Percentiles rank a stretch among this genome's conserved stretches.
Evolutionary conservation across 2,797 vertebrate genomes (phyloP).

Genomic region (Tenualosa ilisha): DNA sequence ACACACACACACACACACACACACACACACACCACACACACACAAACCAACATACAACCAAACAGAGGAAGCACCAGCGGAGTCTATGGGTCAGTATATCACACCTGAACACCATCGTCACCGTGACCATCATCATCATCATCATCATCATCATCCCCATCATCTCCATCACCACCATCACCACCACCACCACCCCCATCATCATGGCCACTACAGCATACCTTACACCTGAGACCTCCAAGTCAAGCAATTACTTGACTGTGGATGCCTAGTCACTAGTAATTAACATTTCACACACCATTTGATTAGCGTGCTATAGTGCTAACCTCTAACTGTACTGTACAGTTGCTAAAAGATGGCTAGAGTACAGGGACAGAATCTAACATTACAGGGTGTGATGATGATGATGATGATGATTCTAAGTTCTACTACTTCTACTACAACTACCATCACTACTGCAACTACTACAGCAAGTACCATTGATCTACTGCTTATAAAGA

Average conservation of each 20-base stretch:
- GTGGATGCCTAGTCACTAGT: neutral
- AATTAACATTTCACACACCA: neutral
- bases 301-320: neutral
- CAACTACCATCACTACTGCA: neutral
- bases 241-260: neutral
- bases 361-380: neutral
- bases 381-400: neutral
- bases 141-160: slow-evolving; percentile 38
- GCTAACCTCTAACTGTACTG: neutral
- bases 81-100: slow-evolving; percentile 22
- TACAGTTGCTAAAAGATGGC: neutral
- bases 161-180: slow-evolving; percentile 35
- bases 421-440: neutral
- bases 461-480: slow-evolving; percentile 16
- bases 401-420: slow-evolving; percentile 4
- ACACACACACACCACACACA: neutral
- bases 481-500: slow-evolving; percentile 1
- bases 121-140: slow-evolving; percentile 12
- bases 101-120: slow-evolving; percentile 45
- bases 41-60: slow-evolving; percentile 47
- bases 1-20: slow-evolving; percentile 33
- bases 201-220: neutral
- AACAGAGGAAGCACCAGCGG: slow-evolving; percentile 36
- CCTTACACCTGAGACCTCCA: neutral
- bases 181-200: slow-evolving; percentile 38